Percentiles rank a stretch among this genome's conserved stretches.
These are phyloP conservation scores for Aleiodes testaceus DNA, from an alignment of 2,888 invertebrate genomes.

Conservation along the genomic window DNA sequence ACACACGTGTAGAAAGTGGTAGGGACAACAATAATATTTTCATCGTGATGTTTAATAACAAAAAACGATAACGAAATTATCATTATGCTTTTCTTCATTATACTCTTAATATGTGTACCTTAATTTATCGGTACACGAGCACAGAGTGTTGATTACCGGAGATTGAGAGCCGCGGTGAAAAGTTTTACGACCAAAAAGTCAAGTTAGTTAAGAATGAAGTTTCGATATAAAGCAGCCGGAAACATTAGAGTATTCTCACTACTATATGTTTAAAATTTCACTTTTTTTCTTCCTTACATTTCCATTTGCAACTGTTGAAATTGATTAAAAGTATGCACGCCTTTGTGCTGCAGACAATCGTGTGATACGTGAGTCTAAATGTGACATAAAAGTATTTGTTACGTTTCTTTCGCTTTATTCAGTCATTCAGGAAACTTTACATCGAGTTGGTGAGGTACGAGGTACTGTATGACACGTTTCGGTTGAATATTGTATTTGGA, in stretches of 20 bases:
- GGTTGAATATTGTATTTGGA: conserved; percentile 31
- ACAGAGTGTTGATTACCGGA: conserved; percentile 32
- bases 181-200: conserved; percentile 7
- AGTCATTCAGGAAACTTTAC: too few relatives aligned
- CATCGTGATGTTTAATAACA: conserved; percentile 7
- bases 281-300: conserved; percentile 17
- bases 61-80: conserved; percentile 35
- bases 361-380: conserved; percentile 2
- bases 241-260: conserved; percentile 2
- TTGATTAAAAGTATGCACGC: not conserved
- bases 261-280: conserved; percentile 5
- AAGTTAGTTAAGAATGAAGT: not conserved
- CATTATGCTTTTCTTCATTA: conserved; percentile 17
- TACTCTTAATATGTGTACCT: conserved; percentile 4
- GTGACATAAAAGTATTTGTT: not conserved
- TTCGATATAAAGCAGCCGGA: conserved; percentile 9
- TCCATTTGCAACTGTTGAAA: not conserved
- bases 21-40: conserved; percentile 39
- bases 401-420: too few relatives aligned
- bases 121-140: conserved; percentile 33
- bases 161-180: conserved; percentile 24
- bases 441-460: too few relatives aligned
- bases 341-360: conserved; percentile 6
- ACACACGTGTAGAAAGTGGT: conserved; percentile 46
- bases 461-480: too few relatives aligned